Evolutionary conservation across 2,797 vertebrate genomes (phyloP).

Genomic region (Bradypodion ventrale): DNA sequence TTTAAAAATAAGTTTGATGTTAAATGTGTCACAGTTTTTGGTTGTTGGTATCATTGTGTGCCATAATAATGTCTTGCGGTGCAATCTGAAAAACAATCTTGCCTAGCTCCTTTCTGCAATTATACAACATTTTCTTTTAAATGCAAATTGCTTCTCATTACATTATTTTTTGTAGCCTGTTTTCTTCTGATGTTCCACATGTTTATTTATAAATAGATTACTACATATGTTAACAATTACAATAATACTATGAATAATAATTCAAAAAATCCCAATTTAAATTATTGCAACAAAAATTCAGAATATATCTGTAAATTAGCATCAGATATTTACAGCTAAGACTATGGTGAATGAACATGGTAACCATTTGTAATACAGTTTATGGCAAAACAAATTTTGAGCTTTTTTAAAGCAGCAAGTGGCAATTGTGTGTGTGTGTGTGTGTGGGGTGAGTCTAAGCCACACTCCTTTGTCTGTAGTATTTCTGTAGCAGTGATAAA

Average conservation of each 20-base stretch:
- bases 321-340: slow-evolving; percentile 25
- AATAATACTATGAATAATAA: slow-evolving; percentile 51
- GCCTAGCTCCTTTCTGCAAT: slow-evolving; percentile 22
- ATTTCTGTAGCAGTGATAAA: neutral
- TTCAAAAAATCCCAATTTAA: slow-evolving; percentile 38
- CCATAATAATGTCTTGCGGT: no score
- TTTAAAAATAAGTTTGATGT: neutral
- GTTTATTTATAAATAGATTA: slow-evolving; percentile 62
- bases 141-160: slow-evolving; percentile 57
- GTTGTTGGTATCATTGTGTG: neutral
- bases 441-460: no score
- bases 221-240: slow-evolving; percentile 59
- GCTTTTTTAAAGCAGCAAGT: slow-evolving; percentile 18
- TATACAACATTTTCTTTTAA: slow-evolving; percentile 44
- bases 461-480: no score
- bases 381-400: slow-evolving; percentile 22
- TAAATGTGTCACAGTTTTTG: neutral
- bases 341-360: slow-evolving; percentile 26
- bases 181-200: slow-evolving; percentile 50
- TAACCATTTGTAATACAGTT: slow-evolving; percentile 22
- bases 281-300: slow-evolving; percentile 36
- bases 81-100: slow-evolving; percentile 32
- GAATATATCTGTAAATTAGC: slow-evolving; percentile 35
- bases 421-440: slow-evolving; percentile 5
- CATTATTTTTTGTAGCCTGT: slow-evolving; percentile 55